Evolutionary conservation across 2,797 vertebrate genomes (phyloP), one percentile per base, ranked within the genome.

Genomic region (Distichodus sexfasciatus): DNA sequence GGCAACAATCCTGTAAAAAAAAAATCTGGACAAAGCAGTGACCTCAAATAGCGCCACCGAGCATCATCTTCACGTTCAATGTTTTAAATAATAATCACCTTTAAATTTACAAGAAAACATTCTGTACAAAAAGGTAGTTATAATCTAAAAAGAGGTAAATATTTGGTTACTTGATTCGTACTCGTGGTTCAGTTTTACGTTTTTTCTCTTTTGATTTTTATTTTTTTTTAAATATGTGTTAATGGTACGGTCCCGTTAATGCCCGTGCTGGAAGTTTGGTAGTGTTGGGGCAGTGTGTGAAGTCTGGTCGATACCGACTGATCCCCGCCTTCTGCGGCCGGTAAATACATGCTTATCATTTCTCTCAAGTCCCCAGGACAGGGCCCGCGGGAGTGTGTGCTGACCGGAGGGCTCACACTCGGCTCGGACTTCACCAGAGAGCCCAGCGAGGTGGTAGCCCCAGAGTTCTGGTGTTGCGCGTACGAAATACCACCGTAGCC

Each of bases 291-390:
- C 80, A 98, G 83, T 72, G 94, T 91, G 83, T 97, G 96, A 67
- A 99, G 94, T 88, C 96, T 94, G 89, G 93, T 94, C 81, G 94
- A 94, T 87, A 79, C 94, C 76, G 81, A 91, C 77, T 94, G 93
- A 83, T 95, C 96, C 38, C 91, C 94, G 33, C 92, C 90, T 83
- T 96, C 95, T 73, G 95, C 93, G 38, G 92, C 93, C 35, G 96
- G 96, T 89, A 93, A 91, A 87, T 92, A 92, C 93, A 98, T 98
- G 89, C 96, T 98, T 91, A 98, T 98, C 96, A 98, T 98, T 87
- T 98, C 96, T 76, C 96, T 90, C 90, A 98, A 92, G 91, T 98
- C 96, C 87, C 96, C 96, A 76, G 96, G 94, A 84, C 96, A 98
- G 17, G 96, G 96, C 78, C 93, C 93, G 81, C 96, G 93, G 72